Conservation (phyloP, 2,113 vertebrate species). For the Oryzias javanicus region DNA sequence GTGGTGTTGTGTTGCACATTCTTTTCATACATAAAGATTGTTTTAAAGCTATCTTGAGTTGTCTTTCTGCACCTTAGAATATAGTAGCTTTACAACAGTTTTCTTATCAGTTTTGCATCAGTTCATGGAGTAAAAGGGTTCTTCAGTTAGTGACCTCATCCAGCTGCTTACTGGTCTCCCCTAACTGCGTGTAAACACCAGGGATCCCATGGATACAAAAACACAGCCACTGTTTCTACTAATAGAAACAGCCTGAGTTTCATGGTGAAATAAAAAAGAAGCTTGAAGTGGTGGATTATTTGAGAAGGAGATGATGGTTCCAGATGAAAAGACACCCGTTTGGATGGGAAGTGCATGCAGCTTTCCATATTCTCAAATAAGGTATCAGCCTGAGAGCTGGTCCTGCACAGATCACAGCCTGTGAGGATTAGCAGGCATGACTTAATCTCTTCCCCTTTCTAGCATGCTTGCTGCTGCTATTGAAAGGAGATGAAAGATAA, state of each 20-base stretch:
- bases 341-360: constrained; percentile 33
- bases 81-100: constrained; percentile 10
- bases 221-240: constrained; percentile 60
- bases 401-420: constrained; percentile 67
- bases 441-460: constrained; percentile 70
- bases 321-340: constrained; percentile 57
- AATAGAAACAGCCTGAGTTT: constrained; percentile 62
- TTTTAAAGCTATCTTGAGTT: too few species aligned
- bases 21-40: not conserved
- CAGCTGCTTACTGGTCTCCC: constrained; percentile 22
- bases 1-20: not conserved
- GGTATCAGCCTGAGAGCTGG: constrained; percentile 41
- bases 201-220: constrained; percentile 39
- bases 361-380: constrained; percentile 36
- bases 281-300: constrained; percentile 35
- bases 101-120: constrained; percentile 18
- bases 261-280: constrained; percentile 47
- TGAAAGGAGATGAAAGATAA: constrained; percentile 51
- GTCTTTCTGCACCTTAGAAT: too few species aligned
- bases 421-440: constrained; percentile 71
- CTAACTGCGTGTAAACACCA: constrained; percentile 33
- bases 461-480: constrained; percentile 51
- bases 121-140: constrained; percentile 20
- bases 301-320: constrained; percentile 43
- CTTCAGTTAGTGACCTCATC: constrained; percentile 28